These are phyloP conservation scores for Melitaea cinxia DNA, from an alignment of 1,140 invertebrate genomes.

Conservation along the genomic window DNA sequence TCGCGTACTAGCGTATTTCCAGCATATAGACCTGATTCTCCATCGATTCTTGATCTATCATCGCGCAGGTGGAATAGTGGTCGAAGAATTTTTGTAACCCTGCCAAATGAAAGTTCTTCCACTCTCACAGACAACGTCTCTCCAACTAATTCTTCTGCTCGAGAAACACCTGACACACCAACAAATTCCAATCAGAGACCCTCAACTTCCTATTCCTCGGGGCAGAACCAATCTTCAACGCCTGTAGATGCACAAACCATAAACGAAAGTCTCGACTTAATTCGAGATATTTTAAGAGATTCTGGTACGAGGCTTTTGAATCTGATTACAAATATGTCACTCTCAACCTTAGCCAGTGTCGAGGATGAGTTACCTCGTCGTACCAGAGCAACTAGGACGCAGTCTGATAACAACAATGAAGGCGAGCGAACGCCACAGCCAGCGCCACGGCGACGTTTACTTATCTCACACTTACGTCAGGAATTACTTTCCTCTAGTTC, in stretches of 20 bases:
- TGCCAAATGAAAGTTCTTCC: constrained; percentile 34
- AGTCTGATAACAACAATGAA: constrained; percentile 56
- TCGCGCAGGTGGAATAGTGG: constrained; percentile 40
- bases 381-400: constrained; percentile 39
- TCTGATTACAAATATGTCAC: constrained; percentile 73
- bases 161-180: constrained; percentile 40
- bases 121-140: constrained; percentile 28
- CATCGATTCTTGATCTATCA: constrained; percentile 42
- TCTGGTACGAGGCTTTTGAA: constrained; percentile 76
- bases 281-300: constrained; percentile 75
- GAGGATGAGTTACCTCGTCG: constrained; percentile 49
- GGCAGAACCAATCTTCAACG: constrained; percentile 45
- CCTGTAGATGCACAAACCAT: constrained; percentile 68
- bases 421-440: constrained; percentile 29
- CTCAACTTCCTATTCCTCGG: constrained; percentile 52
- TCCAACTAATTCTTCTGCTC: constrained; percentile 20
- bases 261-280: constrained; percentile 72
- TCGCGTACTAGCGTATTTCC: constrained; percentile 69
- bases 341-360: constrained; percentile 57
- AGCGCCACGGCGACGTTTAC: constrained; percentile 41
- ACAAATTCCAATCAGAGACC: constrained; percentile 36
- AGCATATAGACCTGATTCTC: constrained; percentile 47
- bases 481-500: constrained; percentile 63
- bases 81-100: constrained; percentile 32
- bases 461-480: constrained; percentile 46